A percentile compares a stretch with the other conserved stretches of the same genome.
Evolutionary conservation across 1,140 invertebrate genomes (phyloP).

Genomic region (Parasteatoda tepidariorum): DNA sequence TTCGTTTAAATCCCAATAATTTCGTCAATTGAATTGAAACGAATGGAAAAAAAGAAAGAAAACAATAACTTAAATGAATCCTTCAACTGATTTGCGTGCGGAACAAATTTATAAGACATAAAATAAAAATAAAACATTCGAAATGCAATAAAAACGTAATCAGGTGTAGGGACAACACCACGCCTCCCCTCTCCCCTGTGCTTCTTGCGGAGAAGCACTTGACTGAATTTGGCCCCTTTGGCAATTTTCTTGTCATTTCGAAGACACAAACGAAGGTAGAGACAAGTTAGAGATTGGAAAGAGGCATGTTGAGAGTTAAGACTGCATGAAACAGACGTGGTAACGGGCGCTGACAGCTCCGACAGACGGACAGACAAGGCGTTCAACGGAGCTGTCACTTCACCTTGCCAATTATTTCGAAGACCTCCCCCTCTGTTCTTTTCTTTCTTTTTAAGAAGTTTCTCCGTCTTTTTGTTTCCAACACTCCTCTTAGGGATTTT

Average conservation of each 20-base stretch:
- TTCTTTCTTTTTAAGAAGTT: background rate
- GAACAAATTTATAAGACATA: too few species aligned
- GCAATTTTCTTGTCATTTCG: conserved; percentile 42
- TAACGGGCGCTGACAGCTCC: conserved; percentile 55
- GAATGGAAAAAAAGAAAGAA: too few species aligned
- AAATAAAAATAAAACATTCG: too few species aligned
- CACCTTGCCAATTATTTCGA: conserved; percentile 54
- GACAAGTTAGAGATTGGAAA: background rate
- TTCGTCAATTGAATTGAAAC: too few species aligned
- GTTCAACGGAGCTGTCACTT: conserved; percentile 58
- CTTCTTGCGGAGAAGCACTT: background rate
- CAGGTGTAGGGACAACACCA: too few species aligned
- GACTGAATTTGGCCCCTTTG: background rate
- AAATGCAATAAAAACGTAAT: too few species aligned
- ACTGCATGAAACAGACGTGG: conserved; percentile 42
- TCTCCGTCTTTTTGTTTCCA: background rate
- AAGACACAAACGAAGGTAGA: conserved; percentile 41
- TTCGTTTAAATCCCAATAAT: too few species aligned
- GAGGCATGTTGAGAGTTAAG: background rate
- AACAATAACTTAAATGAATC: too few species aligned
- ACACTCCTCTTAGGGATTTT: too few species aligned
- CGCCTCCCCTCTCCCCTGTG: too few species aligned
- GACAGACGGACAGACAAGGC: conserved; percentile 57
- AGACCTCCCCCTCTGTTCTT: background rate
- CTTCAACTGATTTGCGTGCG: too few species aligned